These are phyloP conservation scores for Nebria brevicollis DNA, from an alignment of 2,888 invertebrate genomes.

Conservation along the genomic window DNA sequence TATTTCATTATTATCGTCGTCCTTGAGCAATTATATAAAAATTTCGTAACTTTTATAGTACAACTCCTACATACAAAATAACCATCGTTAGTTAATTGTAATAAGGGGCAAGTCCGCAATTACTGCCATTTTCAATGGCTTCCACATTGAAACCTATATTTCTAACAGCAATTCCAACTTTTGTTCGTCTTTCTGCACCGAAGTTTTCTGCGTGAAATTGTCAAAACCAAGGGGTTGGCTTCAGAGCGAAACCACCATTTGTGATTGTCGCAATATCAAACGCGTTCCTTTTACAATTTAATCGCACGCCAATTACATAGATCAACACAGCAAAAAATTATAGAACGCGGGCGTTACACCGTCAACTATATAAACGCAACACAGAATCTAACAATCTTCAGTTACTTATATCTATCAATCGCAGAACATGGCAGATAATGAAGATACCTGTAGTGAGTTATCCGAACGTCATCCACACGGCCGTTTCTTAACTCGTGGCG, in stretches of 20 bases:
- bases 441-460: slow-evolving; percentile 83
- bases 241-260: background rate
- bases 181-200: background rate
- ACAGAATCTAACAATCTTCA: background rate
- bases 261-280: background rate
- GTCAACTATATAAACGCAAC: slow-evolving; percentile 55
- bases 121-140: slow-evolving; percentile 5
- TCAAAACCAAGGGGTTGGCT: background rate
- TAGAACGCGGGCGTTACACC: slow-evolving; percentile 54
- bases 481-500: slow-evolving; percentile 79
- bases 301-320: slow-evolving; percentile 30
- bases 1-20: background rate
- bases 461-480: slow-evolving; percentile 71
- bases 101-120: slow-evolving; percentile 33
- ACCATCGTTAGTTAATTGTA: slow-evolving; percentile 45
- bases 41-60: background rate
- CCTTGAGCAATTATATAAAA: background rate
- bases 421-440: slow-evolving; percentile 69
- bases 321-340: slow-evolving; percentile 37
- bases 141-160: background rate
- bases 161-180: background rate
- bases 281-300: background rate
- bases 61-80: slow-evolving; percentile 48
- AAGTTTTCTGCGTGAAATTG: background rate
- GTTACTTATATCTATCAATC: background rate